A percentile compares a stretch with the other conserved stretches of the same genome.
Conservation (phyloP, 2,888 invertebrate genomes). For the Drosophila ustulata region DNA sequence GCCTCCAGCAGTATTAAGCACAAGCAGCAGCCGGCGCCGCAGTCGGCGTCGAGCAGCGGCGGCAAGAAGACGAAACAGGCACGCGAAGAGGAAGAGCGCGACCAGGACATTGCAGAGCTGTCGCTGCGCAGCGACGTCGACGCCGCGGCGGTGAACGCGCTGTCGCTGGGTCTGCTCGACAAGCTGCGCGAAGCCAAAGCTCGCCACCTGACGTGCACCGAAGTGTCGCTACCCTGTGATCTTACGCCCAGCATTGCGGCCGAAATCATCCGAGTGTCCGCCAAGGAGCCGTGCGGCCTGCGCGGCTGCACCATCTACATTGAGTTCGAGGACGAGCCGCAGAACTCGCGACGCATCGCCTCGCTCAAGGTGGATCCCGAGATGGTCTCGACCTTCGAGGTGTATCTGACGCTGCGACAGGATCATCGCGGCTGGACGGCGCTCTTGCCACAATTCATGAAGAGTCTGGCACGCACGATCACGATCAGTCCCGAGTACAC, state of each 20-base stretch:
- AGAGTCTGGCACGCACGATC: slow-evolving; percentile 81
- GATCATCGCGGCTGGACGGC: slow-evolving; percentile 83
- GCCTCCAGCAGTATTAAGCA: slow-evolving; percentile 68
- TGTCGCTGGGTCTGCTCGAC: slow-evolving; percentile 75
- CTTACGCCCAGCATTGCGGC: slow-evolving; percentile 82
- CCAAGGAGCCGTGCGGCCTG: slow-evolving; percentile 82
- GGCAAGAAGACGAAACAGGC: slow-evolving; percentile 18
- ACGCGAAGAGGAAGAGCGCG: slow-evolving; percentile 43
- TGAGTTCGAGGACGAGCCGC: slow-evolving; percentile 82
- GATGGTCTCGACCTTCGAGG: slow-evolving; percentile 82
- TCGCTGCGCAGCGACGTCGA: slow-evolving; percentile 46
- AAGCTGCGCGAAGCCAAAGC: slow-evolving; percentile 82
- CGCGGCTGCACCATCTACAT: slow-evolving; percentile 83
- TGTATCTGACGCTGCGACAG: slow-evolving; percentile 82
- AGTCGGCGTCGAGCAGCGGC: slow-evolving; percentile 25
- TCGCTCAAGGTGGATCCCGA: slow-evolving; percentile 81
- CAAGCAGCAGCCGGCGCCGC: slow-evolving; percentile 51
- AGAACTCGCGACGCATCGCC: slow-evolving; percentile 81
- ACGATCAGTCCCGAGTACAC: slow-evolving; percentile 83
- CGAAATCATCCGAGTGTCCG: slow-evolving; percentile 82
- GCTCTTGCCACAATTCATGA: slow-evolving; percentile 82
- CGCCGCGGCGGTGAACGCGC: slow-evolving; percentile 62
- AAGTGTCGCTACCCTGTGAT: slow-evolving; percentile 84
- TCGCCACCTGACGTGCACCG: slow-evolving; percentile 81
- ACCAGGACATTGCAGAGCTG: slow-evolving; percentile 7